Percentiles rank a stretch among this genome's conserved stretches.
These are phyloP conservation scores for Erebia ligea DNA, from an alignment of 2,888 invertebrate species.

Conservation along the genomic window DNA sequence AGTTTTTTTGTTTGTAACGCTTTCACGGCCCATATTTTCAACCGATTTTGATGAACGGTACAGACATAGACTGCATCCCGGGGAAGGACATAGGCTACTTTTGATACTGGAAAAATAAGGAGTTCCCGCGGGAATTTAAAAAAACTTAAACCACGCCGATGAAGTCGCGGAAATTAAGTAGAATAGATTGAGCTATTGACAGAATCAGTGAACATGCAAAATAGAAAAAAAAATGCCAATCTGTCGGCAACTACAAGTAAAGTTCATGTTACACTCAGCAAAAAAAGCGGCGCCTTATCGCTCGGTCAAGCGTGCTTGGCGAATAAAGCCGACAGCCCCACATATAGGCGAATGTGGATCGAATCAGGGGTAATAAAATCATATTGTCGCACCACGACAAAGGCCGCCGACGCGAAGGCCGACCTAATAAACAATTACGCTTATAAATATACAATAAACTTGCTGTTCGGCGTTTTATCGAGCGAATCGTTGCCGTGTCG, in stretches of 20 bases:
- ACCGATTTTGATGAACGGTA: too few relatives aligned
- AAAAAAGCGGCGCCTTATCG: conserved; percentile 31
- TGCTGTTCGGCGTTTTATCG: conserved; percentile 66
- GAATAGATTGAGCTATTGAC: too few relatives aligned
- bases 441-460: conserved; percentile 72
- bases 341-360: conserved; percentile 52
- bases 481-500: conserved; percentile 51
- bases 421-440: conserved; percentile 76
- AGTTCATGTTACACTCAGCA: conserved; percentile 13
- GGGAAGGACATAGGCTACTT: too few relatives aligned
- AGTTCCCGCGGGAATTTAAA: too few relatives aligned
- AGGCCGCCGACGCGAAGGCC: conserved; percentile 51
- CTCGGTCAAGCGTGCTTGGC: conserved; percentile 49
- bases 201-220: not conserved
- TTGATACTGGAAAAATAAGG: too few relatives aligned
- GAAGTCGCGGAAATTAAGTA: too few relatives aligned
- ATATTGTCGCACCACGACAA: conserved; percentile 66
- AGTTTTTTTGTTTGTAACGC: too few relatives aligned
- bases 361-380: conserved; percentile 66
- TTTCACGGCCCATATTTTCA: too few relatives aligned
- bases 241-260: not conserved
- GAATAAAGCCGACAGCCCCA: conserved; percentile 42
- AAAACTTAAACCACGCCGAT: too few relatives aligned
- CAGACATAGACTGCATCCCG: too few relatives aligned
- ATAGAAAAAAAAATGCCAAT: conserved; percentile 5